Base-by-base conservation (phyloP, 2,888 invertebrate species). In the Oegoconia quadripuncta region DNA sequence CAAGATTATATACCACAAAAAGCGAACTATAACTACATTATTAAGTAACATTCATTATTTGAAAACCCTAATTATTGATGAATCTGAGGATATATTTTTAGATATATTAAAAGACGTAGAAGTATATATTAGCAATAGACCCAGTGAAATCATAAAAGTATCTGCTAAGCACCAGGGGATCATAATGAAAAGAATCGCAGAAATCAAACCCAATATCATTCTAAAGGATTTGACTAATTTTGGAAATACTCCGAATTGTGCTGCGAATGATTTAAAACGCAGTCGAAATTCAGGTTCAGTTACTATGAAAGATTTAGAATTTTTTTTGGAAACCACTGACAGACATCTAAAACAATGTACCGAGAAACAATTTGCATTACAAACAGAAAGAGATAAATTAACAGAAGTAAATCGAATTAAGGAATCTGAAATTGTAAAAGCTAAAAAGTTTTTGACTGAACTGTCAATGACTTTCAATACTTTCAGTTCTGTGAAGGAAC, bases 151-250 rank as follows among this genome's bases (percentile, higher is more conserved):
- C 13, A 79, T 87, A 18, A 84, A 79, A 62, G 76, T 87, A 0
- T 87, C 87, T 0, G 75, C 86, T 1, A 86, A 82, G 50, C 87
- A 86, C 43, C 87, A 86, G 48, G 75, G 82, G 5, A 84, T 87
- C 34, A 87, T 87, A 55, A 54, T 82, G 6, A 78, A 77, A 47
- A 69, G 84, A 41, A 76, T 87, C 13, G 79, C 83, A 0, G 87
- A 87, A 57, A 80, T 86, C 16, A 86, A 86, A 46, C 71, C 73
- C 1, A 83, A 75, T 35, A 79, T 78, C 0, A 77, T 82, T 1
- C 51, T 87, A 14, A 84, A 83, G 43, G 87, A 87, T 44, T 49
- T 87, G 27, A 83, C 81, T 0, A 87, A 87, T 40, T 79, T 77
- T 30, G 78, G 82, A 0, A 84, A 82, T 44, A 48, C 70, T 0